Evolutionary conservation across 2,797 vertebrate genomes (phyloP), one percentile per base, ranked within the genome.

Genomic region (Buphagus erythrorhynchus): DNA sequence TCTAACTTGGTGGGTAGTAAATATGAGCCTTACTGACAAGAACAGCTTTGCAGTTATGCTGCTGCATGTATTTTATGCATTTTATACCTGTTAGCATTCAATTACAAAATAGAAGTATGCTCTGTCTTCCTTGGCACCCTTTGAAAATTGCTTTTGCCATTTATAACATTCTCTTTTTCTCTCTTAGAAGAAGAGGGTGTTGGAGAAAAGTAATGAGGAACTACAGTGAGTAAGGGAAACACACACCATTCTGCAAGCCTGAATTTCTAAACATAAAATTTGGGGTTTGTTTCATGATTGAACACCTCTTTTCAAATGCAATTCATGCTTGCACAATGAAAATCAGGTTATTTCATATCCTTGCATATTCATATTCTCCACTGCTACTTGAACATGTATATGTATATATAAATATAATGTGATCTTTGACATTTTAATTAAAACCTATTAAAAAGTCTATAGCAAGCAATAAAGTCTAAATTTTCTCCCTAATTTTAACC

Each of bases 391-490:
- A 88, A 79, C 12, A 25, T 16, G 22, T 31, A 46, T 2, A 48
- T 33, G 79, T 46, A 69, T 18, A 42, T 51, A 16, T 15, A 48
- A 3, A 48, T 33, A 82, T 21, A 79, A 31, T 28, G 72, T 13
- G 20, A 83, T 73, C 29, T 90, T 71, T 93, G 72, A 77, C 78
- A 78, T 93, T 88, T 91, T 93, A 87, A 94, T 93, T 92, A 78
- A 93, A 90, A 45, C 28, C 58, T 80, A 61, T 84, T 80, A 65
- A 78, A 66, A 97, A 72, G 22, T 79, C 71, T 80, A 58, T 16
- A 69, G 45, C 8, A 58, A 71, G 43, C 29, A 78, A 94, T 82
- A 72, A 88, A 83, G 51, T 25, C 73, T 43, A 93, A 75, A 93
- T 66, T 6, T 13, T 36, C 51, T 69, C 36, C 38, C 71, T 78